phyloP scores from a whole-genome alignment of 2,888 invertebrate species.

The Pterobdella sp. region DNA sequence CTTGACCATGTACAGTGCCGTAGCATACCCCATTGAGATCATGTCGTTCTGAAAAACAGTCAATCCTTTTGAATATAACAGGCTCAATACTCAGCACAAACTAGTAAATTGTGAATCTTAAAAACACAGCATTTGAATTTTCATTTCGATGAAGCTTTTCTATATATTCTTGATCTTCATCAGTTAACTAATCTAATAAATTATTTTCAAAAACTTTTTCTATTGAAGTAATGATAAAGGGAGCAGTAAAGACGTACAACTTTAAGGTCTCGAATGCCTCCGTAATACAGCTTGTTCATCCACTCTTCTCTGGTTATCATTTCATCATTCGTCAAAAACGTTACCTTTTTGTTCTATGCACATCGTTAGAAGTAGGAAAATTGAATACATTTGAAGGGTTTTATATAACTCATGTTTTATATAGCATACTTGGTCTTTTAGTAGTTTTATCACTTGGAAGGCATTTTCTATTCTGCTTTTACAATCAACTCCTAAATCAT shows the following conservation, averaged over 20 bases:
- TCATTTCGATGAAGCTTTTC: background rate
- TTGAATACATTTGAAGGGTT: background rate
- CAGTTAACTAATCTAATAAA: background rate
- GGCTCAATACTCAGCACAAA: background rate
- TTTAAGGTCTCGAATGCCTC: constrained; percentile 8
- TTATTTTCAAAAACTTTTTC: background rate
- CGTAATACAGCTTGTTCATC: constrained; percentile 1
- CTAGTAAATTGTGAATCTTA: background rate
- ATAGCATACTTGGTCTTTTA: no score
- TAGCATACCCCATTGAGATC: background rate
- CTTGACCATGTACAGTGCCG: background rate
- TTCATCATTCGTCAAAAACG: constrained; percentile 19
- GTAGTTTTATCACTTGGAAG: no score
- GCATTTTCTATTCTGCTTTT: background rate
- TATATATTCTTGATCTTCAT: background rate
- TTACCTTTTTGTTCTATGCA: background rate
- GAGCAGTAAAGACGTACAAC: background rate
- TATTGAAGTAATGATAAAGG: background rate
- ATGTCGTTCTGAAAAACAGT: no score
- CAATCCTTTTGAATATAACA: no score
- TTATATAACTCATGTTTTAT: no score
- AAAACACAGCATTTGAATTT: background rate
- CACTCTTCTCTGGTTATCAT: constrained; percentile 14
- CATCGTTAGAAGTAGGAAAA: background rate
- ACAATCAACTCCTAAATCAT: background rate